These are phyloP conservation scores for Meleagris gallopavo DNA, from an alignment of 2,113 vertebrate genomes.

Conservation along the genomic window DNA sequence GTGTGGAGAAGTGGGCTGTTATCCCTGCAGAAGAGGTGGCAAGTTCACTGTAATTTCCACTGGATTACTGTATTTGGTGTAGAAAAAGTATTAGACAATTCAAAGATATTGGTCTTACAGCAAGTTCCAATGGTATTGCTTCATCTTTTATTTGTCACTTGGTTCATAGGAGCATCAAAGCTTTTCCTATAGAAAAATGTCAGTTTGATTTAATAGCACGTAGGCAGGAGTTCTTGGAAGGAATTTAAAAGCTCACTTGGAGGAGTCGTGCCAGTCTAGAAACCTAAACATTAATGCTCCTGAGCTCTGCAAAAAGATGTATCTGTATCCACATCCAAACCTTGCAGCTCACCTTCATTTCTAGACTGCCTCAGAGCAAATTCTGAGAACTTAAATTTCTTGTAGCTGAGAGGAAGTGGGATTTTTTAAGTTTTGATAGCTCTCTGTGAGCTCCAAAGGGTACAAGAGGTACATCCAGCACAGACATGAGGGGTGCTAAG, in stretches of 20 bases:
- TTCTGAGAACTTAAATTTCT: not conserved
- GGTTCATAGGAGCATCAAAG: not conserved
- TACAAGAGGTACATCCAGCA: not conserved
- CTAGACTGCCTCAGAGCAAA: not conserved
- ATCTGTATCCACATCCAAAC: not conserved
- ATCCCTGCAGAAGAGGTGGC: not conserved
- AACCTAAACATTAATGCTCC: not conserved
- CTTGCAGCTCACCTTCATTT: not conserved
- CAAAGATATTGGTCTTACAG: not conserved
- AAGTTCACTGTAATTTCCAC: slow-evolving; percentile 24
- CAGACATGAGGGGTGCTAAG: not conserved
- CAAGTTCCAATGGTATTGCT: not conserved
- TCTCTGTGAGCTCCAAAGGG: not conserved
- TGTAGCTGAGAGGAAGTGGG: not conserved
- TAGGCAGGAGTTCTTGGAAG: not conserved
- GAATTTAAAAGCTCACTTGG: not conserved
- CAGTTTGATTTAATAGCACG: slow-evolving; percentile 3
- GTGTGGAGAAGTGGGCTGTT: slow-evolving; percentile 35
- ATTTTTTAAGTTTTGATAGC: not conserved
- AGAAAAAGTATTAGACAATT: slow-evolving; percentile 1
- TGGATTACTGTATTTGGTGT: slow-evolving; percentile 13
- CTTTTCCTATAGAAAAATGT: not conserved
- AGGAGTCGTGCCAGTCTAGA: not conserved
- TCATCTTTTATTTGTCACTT: not conserved
- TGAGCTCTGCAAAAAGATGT: not conserved